These are phyloP conservation scores for Pyrgus malvae DNA, from an alignment of 2,888 invertebrate genomes.

Conservation along the genomic window DNA sequence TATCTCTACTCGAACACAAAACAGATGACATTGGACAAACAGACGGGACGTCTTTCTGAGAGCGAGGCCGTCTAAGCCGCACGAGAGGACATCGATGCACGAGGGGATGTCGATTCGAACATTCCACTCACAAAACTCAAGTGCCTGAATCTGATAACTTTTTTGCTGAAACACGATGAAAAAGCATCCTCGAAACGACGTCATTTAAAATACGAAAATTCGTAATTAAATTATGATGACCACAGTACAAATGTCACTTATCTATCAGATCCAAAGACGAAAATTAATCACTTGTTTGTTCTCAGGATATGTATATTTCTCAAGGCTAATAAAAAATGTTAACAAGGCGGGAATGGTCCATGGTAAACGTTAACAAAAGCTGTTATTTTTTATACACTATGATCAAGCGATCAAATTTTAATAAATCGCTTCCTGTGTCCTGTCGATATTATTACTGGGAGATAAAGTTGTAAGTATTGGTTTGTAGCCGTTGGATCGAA, in stretches of 20 bases:
- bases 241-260: slow-evolving; percentile 4
- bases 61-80: slow-evolving; percentile 17
- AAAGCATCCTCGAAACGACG: too few species aligned
- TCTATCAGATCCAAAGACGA: slow-evolving; percentile 7
- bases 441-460: slow-evolving; percentile 51
- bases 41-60: slow-evolving; percentile 7
- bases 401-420: slow-evolving; percentile 64
- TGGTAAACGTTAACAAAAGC: slow-evolving; percentile 47
- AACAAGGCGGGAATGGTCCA: slow-evolving; percentile 13
- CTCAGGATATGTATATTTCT: neutral
- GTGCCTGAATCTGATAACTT: slow-evolving; percentile 15
- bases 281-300: slow-evolving; percentile 20
- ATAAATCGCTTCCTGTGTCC: slow-evolving; percentile 70
- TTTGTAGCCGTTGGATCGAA: neutral
- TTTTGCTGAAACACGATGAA: slow-evolving; percentile 18
- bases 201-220: too few species aligned
- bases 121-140: slow-evolving; percentile 12
- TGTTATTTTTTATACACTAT: slow-evolving; percentile 56
- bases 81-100: slow-evolving; percentile 14
- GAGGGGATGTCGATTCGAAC: slow-evolving; percentile 16
- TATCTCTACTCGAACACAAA: neutral
- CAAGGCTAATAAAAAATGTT: slow-evolving; percentile 21
- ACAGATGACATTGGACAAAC: slow-evolving; percentile 13
- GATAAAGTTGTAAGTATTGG: slow-evolving; percentile 18
- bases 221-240: neutral